Evolutionary conservation across 2,797 vertebrate genomes (phyloP), one percentile per base, ranked within the genome.

Genomic region (Tenualosa ilisha): DNA sequence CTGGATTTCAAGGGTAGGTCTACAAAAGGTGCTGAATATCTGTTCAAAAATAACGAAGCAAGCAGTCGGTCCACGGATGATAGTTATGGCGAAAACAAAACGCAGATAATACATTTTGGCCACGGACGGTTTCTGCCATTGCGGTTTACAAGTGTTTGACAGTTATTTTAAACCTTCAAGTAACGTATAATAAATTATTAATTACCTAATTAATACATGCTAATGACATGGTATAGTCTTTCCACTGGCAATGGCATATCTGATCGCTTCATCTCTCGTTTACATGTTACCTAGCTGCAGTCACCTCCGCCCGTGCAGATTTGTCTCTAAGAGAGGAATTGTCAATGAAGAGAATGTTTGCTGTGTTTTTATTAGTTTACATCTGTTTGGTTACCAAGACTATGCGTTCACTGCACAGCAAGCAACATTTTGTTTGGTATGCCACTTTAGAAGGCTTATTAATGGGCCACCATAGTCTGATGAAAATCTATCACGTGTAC

Each of bases 201-300:
- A 75, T 82, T 65, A 87, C 49, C 85, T 83, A 81, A 90, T 90
- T 68, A 7, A 65, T 65, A 65, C 31, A 85, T 85, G 81, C 86
- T n/a, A 53, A 87, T 90, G 86, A 87, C 86, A 87, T 87, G 82
- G 89, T 90, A 88, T 92, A 89, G 87, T 89, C 89, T 91, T 92
- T 90, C 90, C 65, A 86, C 72, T 87, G 86, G 83, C 81, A 84
- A 84, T 49, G 40, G 82, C 84, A 86, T 89, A 91, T 92, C 90
- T 89, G 82, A 90, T 90, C 86, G 86, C 91, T 85, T 53, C 75
- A 89, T 89, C 90, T 89, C 85, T 86, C 85, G 82, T 82, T 85
- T 84, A 86, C 84, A 88, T 90, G 12, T 17, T 15, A 6, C 68
- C 86, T 86, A 89, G 89, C 89, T n/a, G n/a, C 91, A 86, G 86